Conservation (phyloP, 2,797 vertebrate species). For the Phyllotis vaccarum region DNA sequence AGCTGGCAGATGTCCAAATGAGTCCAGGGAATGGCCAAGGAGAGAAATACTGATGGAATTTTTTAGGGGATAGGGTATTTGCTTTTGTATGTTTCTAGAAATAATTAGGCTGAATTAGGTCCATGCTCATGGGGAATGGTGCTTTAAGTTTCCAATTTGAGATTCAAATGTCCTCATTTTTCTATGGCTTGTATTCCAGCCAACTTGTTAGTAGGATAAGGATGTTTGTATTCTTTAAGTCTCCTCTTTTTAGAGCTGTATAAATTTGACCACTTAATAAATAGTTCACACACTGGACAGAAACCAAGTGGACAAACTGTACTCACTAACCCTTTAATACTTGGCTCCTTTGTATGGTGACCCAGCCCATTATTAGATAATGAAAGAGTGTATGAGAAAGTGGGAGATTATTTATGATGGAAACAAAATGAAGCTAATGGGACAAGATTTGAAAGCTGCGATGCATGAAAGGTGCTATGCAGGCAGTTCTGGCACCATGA, state of each 20-base stretch:
- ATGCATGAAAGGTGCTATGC: constrained; percentile 91
- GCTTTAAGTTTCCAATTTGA: constrained; percentile 67
- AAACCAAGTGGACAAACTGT: constrained; percentile 89
- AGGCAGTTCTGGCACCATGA: constrained; percentile 89
- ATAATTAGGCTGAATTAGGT: constrained; percentile 78
- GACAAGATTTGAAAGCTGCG: constrained; percentile 90
- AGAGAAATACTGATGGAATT: constrained; percentile 75
- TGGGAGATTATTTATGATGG: constrained; percentile 92
- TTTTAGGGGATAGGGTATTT: constrained; percentile 73
- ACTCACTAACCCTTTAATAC: constrained; percentile 88
- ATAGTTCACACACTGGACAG: constrained; percentile 82
- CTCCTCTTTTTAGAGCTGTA: constrained; percentile 70
- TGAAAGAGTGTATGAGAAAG: constrained; percentile 91
- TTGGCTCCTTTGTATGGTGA: constrained; percentile 86
- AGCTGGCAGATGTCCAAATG: constrained; percentile 80
- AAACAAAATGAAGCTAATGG: constrained; percentile 93
- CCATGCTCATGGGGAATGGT: constrained; percentile 35
- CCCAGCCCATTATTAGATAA: constrained; percentile 90
- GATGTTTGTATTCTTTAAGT: constrained; percentile 65
- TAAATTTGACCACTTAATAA: constrained; percentile 83
- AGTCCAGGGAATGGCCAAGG: constrained; percentile 72
- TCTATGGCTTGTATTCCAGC: constrained; percentile 60
- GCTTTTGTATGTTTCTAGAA: constrained; percentile 79
- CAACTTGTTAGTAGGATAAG: constrained; percentile 62
- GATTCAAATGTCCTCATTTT: constrained; percentile 67